A percentile compares a stretch with the other conserved stretches of the same genome.
Evolutionary conservation across 2,888 invertebrate genomes (phyloP).

Genomic region (Philereme vetulata): DNA sequence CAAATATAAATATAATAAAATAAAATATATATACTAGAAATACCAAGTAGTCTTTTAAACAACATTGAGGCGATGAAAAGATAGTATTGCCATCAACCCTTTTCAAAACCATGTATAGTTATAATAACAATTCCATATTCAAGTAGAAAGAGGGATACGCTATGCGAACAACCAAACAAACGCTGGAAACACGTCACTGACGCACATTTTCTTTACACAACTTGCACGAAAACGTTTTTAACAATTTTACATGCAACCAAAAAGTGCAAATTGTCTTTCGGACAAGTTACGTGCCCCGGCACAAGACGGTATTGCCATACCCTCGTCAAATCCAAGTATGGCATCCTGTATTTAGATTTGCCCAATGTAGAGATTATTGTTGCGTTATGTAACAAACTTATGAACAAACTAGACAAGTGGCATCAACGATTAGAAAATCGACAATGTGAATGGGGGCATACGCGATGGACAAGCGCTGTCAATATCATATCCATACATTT

Average conservation of each 20-base stretch:
- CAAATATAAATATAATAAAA: too few relatives aligned
- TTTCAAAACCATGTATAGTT: neutral
- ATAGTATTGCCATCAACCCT: neutral
- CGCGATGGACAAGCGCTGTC: conserved; percentile 2
- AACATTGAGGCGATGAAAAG: neutral
- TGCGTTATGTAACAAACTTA: too few relatives aligned
- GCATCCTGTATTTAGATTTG: conserved; percentile 24
- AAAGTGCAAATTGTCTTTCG: neutral
- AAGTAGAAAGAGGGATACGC: neutral
- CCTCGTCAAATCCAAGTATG: conserved; percentile 35
- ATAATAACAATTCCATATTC: too few relatives aligned
- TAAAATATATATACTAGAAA: too few relatives aligned
- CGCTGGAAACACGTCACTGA: neutral
- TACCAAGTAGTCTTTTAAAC: too few relatives aligned
- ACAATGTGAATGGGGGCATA: too few relatives aligned
- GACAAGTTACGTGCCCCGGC: neutral
- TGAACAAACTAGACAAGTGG: too few relatives aligned
- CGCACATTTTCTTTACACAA: neutral
- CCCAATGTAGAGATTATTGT: too few relatives aligned
- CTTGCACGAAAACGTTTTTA: neutral
- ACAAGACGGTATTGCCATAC: conserved; percentile 29
- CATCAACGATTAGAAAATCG: too few relatives aligned
- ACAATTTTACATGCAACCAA: neutral
- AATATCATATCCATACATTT: conserved; percentile 2
- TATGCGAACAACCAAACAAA: neutral